phyloP scores from a whole-genome alignment of 2,113 vertebrate species.

The Mustelus asterias region DNA sequence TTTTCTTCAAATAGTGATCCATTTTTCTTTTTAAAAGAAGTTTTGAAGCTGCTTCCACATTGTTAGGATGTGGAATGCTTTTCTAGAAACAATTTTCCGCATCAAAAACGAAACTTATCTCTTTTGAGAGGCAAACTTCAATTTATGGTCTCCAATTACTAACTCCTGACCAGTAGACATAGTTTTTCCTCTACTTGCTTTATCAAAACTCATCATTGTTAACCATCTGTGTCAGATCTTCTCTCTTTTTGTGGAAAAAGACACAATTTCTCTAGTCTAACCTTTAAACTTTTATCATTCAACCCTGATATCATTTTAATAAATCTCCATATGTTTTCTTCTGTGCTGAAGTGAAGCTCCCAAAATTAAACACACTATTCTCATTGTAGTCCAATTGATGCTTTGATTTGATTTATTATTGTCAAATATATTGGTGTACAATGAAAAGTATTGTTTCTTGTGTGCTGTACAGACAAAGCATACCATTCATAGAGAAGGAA shows the following conservation, averaged over 20 bases:
- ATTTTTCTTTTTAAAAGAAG: not conserved
- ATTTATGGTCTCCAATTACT: not conserved
- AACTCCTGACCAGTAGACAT: not conserved
- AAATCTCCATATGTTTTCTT: not conserved
- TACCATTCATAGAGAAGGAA: too few species aligned
- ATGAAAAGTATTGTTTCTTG: too few species aligned
- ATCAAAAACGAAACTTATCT: not conserved
- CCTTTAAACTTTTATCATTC: not conserved
- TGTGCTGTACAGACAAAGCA: too few species aligned
- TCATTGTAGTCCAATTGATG: not conserved
- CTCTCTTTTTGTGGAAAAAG: not conserved
- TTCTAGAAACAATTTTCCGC: not conserved
- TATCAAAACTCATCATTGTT: not conserved
- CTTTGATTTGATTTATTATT: not conserved
- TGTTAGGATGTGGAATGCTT: not conserved
- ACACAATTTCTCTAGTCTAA: not conserved
- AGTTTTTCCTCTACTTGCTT: too few species aligned
- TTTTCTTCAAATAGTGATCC: not conserved
- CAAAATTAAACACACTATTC: not conserved
- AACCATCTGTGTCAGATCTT: not conserved
- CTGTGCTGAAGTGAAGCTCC: not conserved
- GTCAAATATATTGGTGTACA: too few species aligned
- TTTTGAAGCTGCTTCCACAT: not conserved
- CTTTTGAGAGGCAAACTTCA: not conserved
- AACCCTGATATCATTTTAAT: too few species aligned